Conservation (phyloP, 2,888 invertebrate genomes). For the Coleophora flavipennella region DNA sequence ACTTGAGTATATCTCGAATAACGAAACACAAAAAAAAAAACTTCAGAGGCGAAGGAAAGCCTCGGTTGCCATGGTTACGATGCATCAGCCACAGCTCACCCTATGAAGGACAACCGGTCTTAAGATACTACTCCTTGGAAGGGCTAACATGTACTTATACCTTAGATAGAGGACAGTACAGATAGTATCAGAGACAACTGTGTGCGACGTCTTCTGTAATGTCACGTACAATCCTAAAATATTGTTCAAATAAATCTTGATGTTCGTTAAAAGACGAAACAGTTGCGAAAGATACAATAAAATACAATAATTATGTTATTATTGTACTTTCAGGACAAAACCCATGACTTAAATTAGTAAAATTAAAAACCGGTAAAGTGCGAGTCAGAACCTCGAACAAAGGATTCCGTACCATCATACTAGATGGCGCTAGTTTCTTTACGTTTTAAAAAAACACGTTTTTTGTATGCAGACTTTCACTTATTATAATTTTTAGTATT, state of each 20-base stretch:
- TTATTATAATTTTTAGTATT: too few species aligned
- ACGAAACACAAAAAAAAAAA: slow-evolving; percentile 7
- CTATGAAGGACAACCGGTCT: slow-evolving; percentile 50
- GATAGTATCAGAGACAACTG: slow-evolving; percentile 25
- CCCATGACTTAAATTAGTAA: too few species aligned
- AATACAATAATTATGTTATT: too few species aligned
- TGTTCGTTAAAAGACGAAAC: slow-evolving; percentile 2
- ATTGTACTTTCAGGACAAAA: too few species aligned
- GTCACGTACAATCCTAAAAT: slow-evolving; percentile 24
- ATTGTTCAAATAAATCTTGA: slow-evolving; percentile 23
- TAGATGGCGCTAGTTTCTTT: too few species aligned
- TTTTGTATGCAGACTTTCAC: too few species aligned
- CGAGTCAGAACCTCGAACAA: too few species aligned
- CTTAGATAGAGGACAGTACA: slow-evolving; percentile 19
- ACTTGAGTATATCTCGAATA: slow-evolving; percentile 13
- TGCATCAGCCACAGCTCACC: slow-evolving; percentile 27
- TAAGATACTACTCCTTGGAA: too few species aligned
- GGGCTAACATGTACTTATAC: slow-evolving; percentile 22
- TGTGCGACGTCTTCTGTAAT: slow-evolving; percentile 12
- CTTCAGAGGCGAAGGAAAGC: slow-evolving; percentile 21
- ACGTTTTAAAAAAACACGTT: too few species aligned
- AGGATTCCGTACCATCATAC: too few species aligned
- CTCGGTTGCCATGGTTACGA: slow-evolving; percentile 13
- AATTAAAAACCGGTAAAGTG: too few species aligned
- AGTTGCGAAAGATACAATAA: too few species aligned